phyloP scores from a whole-genome alignment of 2,888 invertebrate genomes.

The Conomelus anceps region DNA sequence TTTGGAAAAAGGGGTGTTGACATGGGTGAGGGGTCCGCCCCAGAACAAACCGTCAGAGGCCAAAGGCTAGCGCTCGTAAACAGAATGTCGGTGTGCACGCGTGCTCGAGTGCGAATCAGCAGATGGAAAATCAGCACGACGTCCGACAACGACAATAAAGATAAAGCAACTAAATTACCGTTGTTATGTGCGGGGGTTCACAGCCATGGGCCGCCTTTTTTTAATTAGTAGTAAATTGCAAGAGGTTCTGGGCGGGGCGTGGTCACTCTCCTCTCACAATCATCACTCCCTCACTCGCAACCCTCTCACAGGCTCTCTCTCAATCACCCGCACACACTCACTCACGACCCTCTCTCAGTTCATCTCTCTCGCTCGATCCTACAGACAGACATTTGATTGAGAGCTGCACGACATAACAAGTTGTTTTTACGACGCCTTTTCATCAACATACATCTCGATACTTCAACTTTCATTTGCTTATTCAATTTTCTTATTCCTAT shows the following conservation, averaged over 20 bases:
- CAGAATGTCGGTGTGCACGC: neutral
- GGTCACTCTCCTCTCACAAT: neutral
- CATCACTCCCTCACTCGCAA: neutral
- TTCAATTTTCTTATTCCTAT: neutral
- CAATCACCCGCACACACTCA: neutral
- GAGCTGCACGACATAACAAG: neutral
- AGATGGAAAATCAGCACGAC: neutral
- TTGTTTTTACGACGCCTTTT: neutral
- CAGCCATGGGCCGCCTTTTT: neutral
- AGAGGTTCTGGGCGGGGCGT: neutral
- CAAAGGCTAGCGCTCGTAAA: neutral
- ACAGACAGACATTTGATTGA: neutral
- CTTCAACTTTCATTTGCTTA: neutral
- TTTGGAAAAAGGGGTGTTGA: neutral
- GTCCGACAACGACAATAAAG: neutral
- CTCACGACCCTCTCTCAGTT: neutral
- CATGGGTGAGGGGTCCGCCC: neutral
- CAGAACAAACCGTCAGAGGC: neutral
- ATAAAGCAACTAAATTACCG: neutral
- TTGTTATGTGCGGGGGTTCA: neutral
- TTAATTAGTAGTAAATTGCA: neutral
- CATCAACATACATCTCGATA: neutral
- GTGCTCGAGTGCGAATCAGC: neutral
- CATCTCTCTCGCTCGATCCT: neutral
- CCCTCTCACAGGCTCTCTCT: neutral